Base-by-base conservation (phyloP, 2,888 invertebrate species). In the Drosophila nigricruria region DNA sequence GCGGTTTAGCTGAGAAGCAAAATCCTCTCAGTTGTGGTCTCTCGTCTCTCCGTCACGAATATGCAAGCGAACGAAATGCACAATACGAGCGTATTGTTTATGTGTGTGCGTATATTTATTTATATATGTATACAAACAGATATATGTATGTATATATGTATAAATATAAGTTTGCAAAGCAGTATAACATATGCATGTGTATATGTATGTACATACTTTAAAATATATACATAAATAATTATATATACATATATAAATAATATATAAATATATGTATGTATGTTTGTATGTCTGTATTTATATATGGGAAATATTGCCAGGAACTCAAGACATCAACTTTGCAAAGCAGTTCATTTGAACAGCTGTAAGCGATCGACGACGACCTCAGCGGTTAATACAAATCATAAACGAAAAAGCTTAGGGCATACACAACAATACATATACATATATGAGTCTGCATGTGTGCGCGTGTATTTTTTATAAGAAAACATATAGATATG, bases 351-450 rank as follows among this genome's bases (percentile, higher is more conserved):
- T 84, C 82, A 87, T 85, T 82, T 84, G 82, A 82, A 82, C 82
- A 82, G 82, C 82, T 82, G 82, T 82, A 84, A 81, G 81, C 74
- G 85, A 82, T 82, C 82, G 82, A 79, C 79, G 74, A 83, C 81
- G 79, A 84, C 79, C 72, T 79, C 80, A 69, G 76, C 82, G 85
- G 85, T 75, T 75, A 59, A 73, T 63, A 77, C 62, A 77, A 64
- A 72, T 60, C 67, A 59, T 50, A 65, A 62, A 34, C 53, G 45
- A 54, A 57, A 45, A 69, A 57, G 61, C 58, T 71, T 76, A 81
- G 73, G 75, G 75, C 68, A 73, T 66, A 66, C 57, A 72, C 52
- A 76, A 69, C 49, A 68, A 76, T 25, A 38, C 32, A 18, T 57
- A 14, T 30, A 60, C 27, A 18, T 27, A 18, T 27, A 1, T 47